Evolutionary conservation across 2,888 invertebrate species (phyloP).

Genomic region (Cantharis flavilabris): DNA sequence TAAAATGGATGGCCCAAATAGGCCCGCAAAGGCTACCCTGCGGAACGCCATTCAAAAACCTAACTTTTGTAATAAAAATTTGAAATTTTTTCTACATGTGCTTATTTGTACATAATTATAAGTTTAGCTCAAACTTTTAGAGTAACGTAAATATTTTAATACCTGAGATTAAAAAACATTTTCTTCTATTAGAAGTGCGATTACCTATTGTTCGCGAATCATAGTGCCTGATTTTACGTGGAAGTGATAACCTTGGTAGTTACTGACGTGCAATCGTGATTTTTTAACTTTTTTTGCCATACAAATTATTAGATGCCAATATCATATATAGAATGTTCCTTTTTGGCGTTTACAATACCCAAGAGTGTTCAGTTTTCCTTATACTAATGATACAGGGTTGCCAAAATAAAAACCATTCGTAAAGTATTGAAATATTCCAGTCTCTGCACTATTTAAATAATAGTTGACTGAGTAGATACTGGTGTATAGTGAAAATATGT

Average conservation of each 20-base stretch:
- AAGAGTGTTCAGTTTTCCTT: not conserved
- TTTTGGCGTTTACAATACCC: not conserved
- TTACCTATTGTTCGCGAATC: slow-evolving; percentile 46
- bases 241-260: slow-evolving; percentile 43
- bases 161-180: not conserved
- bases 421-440: not conserved
- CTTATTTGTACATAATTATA: slow-evolving; percentile 22
- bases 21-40: not conserved
- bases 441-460: not conserved
- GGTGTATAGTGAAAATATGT: not conserved
- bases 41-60: not conserved
- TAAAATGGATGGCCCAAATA: too few relatives aligned
- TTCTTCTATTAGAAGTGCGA: not conserved
- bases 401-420: not conserved
- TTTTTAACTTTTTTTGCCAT: slow-evolving; percentile 21
- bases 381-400: not conserved
- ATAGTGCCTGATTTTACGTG: slow-evolving; percentile 48
- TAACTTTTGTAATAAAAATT: not conserved
- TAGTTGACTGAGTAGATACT: not conserved
- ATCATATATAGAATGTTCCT: not conserved
- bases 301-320: not conserved
- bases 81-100: slow-evolving; percentile 1
- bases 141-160: not conserved
- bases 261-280: slow-evolving; percentile 48
- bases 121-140: not conserved